Percentiles rank a stretch among this genome's conserved stretches.
phyloP scores from a whole-genome alignment of 2,888 invertebrate genomes.

The Morpho deidamia region DNA sequence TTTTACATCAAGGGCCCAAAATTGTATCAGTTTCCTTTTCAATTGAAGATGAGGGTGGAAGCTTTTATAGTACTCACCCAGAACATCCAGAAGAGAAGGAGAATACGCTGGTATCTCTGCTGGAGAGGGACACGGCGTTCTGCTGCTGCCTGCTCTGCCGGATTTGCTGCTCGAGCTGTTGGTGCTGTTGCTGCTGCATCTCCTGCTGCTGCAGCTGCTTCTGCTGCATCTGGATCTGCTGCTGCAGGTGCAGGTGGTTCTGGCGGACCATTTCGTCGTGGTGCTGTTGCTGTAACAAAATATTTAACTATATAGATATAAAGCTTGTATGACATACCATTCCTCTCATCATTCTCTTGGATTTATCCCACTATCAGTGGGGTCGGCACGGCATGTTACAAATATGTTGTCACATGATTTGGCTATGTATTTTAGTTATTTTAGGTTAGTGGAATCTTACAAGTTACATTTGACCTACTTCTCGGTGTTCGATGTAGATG shows the following conservation, averaged over 20 bases:
- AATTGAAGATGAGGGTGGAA: background rate
- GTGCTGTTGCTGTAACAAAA: conserved; percentile 33
- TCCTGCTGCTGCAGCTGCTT: conserved; percentile 29
- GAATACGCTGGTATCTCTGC: conserved; percentile 66
- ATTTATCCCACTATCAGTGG: too few species aligned
- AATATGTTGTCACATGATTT: too few species aligned
- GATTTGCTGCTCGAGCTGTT: conserved; percentile 35
- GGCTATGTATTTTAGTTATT: too few species aligned
- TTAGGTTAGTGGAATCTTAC: too few species aligned
- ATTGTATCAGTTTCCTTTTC: too few species aligned
- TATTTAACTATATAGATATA: background rate
- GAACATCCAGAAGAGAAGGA: conserved; percentile 68
- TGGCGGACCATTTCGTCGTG: conserved; percentile 33
- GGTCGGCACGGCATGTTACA: too few species aligned
- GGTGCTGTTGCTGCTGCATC: conserved; percentile 29
- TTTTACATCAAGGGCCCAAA: too few species aligned
- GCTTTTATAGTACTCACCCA: conserved; percentile 40
- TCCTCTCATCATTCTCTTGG: too few species aligned
- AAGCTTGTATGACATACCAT: too few species aligned
- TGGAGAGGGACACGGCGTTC: conserved; percentile 49
- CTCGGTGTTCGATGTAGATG: too few species aligned
- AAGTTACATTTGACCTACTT: too few species aligned
- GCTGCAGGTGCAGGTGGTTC: conserved; percentile 42
- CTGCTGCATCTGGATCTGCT: conserved; percentile 31
- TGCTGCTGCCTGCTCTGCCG: conserved; percentile 33